Evolutionary conservation across 30 jellyfish, hydroid and myxozoan genomes (phyloP).

Genomic region (Aurelia coerulea): DNA sequence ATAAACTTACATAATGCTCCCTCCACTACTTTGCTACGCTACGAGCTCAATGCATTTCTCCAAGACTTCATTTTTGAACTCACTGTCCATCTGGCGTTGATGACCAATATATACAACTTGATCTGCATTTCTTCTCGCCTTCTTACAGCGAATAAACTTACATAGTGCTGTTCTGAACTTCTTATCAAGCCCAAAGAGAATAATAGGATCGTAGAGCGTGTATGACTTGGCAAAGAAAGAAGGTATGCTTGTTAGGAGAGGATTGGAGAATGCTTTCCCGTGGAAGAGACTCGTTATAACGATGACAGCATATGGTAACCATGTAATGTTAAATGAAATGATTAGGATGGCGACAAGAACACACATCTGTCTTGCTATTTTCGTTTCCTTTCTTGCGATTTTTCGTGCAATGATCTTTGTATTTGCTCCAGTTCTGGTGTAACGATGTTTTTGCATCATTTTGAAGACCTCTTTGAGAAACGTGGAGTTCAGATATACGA

Average conservation of each 20-base stretch:
- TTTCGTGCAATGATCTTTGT: background rate
- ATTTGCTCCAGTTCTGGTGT: background rate
- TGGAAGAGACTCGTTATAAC: background rate
- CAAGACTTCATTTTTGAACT: too few species aligned
- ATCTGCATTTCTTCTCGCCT: too few species aligned
- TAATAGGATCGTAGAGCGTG: slow-evolving; percentile 38
- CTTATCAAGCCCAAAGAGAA: slow-evolving; percentile 17
- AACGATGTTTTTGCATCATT: background rate
- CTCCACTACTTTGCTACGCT: too few species aligned
- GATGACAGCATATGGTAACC: slow-evolving; percentile 58
- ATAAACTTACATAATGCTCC: too few species aligned
- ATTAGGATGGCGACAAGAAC: slow-evolving; percentile 20
- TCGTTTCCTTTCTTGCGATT: background rate
- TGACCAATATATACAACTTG: too few species aligned
- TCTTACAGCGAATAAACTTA: background rate
- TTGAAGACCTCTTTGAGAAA: slow-evolving; percentile 34
- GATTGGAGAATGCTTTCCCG: slow-evolving; percentile 8
- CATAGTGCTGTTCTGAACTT: slow-evolving; percentile 7
- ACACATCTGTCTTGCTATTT: slow-evolving; percentile 14
- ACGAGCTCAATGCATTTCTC: too few species aligned
- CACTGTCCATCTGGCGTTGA: too few species aligned
- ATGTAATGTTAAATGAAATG: slow-evolving; percentile 22
- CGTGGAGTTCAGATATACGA: slow-evolving; percentile 10
- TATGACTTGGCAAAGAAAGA: slow-evolving; percentile 45
- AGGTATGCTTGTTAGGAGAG: slow-evolving; percentile 13